Evolutionary conservation across 2,888 invertebrate species (phyloP), one percentile per base, ranked within the genome.

Genomic region (Troilus luridus): DNA sequence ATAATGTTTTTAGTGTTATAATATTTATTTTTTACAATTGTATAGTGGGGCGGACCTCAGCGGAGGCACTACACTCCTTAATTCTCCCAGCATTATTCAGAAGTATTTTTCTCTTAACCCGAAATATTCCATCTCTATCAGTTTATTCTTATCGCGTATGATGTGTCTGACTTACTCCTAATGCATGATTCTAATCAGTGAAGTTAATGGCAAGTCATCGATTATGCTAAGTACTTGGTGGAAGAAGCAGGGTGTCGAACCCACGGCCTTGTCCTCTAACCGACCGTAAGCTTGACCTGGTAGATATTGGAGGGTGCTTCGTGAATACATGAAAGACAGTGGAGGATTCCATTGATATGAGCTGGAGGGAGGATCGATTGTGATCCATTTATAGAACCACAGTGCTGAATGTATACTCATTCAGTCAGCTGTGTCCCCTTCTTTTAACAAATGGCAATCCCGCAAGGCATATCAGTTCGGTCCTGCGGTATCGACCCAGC

Each of bases 261-360:
- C 72, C 72, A 6, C 72, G 72, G 17, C 72, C 72, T 77, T 77
- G 72, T 77, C 72, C 72, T 77, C 72, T 41, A 77, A 77, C 72
- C 41, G 27, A 77, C 72, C 72, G 72, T 72, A 72, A 27, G 72
- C 27, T 27, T 67, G 67, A 67, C 62, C 72, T 9, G 72, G 72
- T 77, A 27, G 72, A 41, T 77, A 41, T 41, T 27, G 72, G 72
- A 21, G 27, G 72, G 17, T 77, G 72, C 72, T 41, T 77, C 9
- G 27, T 77, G 72, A 77, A 77, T 77, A 77, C 12, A 24, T 27
- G 72, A 72, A 72, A 27, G 72, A 72, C 72, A 41, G 72, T 17
- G 72, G 8, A 77, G 7, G 24, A 14, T 77, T 77, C 72, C 72
- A 77, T 77, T 77, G 72, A 77, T 77, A 77, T 41, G 41, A 77